Percentiles rank a stretch among this genome's conserved stretches.
Conservation (phyloP, 2,888 invertebrate species). For the Graphium colonna region DNA sequence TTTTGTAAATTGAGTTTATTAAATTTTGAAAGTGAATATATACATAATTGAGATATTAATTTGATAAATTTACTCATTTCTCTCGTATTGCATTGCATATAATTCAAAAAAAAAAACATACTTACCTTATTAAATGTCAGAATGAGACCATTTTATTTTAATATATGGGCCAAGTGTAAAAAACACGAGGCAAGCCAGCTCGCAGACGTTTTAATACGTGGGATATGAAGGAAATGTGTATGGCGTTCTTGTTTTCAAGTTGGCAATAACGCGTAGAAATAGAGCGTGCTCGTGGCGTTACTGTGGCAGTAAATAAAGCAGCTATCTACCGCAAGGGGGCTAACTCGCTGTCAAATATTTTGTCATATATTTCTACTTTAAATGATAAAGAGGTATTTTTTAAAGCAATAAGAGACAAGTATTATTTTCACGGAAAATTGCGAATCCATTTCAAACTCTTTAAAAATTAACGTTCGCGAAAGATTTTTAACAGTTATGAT, state of each 20-base stretch:
- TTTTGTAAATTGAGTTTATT: no score
- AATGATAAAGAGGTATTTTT: conserved; percentile 1
- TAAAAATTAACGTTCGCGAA: no score
- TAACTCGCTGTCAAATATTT: conserved; percentile 57
- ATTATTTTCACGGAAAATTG: no score
- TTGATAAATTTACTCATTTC: no score
- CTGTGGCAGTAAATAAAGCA: conserved; percentile 72
- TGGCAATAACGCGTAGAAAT: conserved; percentile 75
- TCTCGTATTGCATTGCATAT: no score
- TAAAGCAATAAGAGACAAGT: not conserved
- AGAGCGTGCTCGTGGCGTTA: conserved; percentile 75
- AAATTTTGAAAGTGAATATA: no score
- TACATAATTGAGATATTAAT: no score
- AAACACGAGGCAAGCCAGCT: conserved; percentile 23
- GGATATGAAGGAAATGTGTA: conserved; percentile 73
- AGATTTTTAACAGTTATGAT: no score
- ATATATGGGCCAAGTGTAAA: conserved; percentile 10
- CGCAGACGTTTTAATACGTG: conserved; percentile 26
- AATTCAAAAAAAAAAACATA: not conserved
- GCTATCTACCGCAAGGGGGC: conserved; percentile 53
- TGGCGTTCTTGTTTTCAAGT: conserved; percentile 75
- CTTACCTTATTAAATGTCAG: not conserved
- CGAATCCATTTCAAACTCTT: no score
- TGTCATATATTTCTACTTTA: conserved; percentile 34
- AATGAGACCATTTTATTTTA: not conserved